phyloP scores from a whole-genome alignment of 2,113 vertebrate genomes.

The Sminthopsis crassicaudata region DNA sequence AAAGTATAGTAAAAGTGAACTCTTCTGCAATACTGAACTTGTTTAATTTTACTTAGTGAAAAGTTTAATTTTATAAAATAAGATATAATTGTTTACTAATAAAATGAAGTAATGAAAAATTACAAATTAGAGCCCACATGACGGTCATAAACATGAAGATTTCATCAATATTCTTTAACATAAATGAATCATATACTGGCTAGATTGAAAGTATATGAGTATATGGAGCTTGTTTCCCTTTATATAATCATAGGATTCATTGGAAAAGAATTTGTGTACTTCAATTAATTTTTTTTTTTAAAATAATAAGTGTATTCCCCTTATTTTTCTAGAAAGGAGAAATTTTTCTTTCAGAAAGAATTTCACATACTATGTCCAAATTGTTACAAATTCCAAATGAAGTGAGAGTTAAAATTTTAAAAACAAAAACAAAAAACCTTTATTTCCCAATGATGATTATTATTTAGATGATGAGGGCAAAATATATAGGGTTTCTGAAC shows the following conservation, averaged over 20 bases:
- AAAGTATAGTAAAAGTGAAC: background rate
- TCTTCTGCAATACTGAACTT: background rate
- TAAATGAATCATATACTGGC: background rate
- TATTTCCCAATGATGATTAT: background rate
- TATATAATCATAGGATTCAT: background rate
- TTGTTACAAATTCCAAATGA: slow-evolving; percentile 27
- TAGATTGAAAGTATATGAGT: background rate
- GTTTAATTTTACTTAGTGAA: slow-evolving; percentile 39
- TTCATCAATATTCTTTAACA: slow-evolving; percentile 10
- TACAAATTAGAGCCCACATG: background rate
- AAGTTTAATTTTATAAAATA: slow-evolving; percentile 29
- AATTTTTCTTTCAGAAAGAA: background rate
- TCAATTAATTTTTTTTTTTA: background rate
- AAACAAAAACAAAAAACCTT: no score
- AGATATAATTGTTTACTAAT: background rate
- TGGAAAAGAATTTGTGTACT: background rate
- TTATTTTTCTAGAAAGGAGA: background rate
- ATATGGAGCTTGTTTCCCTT: background rate
- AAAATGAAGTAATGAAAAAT: slow-evolving; percentile 21
- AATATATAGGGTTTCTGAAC: background rate
- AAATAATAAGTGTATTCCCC: background rate
- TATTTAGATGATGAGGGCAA: background rate
- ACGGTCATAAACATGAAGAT: background rate
- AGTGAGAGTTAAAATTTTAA: background rate
- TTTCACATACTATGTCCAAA: background rate